Percentiles rank a stretch among this genome's conserved stretches.
phyloP scores from a whole-genome alignment of 2,113 vertebrate genomes.

The Microtus oregoni region DNA sequence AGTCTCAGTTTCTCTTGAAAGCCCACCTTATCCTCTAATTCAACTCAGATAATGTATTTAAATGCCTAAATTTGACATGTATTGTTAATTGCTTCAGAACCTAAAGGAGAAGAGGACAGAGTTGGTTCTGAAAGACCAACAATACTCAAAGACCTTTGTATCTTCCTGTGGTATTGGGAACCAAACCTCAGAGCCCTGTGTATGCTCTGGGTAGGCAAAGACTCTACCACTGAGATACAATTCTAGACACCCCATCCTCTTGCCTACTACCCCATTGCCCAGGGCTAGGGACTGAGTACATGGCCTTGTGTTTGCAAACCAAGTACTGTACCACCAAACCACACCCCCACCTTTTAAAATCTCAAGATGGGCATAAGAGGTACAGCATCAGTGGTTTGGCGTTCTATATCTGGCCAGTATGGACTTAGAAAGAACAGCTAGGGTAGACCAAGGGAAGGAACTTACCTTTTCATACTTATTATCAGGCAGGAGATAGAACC shows the following conservation, averaged over 20 bases:
- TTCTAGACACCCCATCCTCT: not conserved
- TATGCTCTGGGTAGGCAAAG: not conserved
- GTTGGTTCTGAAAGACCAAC: not conserved
- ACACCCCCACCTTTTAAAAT: not conserved
- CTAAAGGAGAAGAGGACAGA: not conserved
- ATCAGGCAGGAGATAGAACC: not conserved
- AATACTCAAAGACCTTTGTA: not conserved
- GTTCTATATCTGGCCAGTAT: not conserved
- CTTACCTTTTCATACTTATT: not conserved
- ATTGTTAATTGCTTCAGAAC: conserved; percentile 8
- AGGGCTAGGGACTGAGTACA: not conserved
- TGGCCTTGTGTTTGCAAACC: not conserved
- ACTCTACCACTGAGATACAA: not conserved
- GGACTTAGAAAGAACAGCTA: not conserved
- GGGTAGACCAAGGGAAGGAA: not conserved
- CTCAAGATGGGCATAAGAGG: not conserved
- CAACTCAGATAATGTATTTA: not conserved
- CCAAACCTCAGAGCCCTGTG: not conserved
- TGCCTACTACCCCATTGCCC: not conserved
- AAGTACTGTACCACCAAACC: not conserved
- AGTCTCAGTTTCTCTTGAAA: not conserved
- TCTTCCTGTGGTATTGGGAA: not conserved
- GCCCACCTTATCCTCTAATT: not conserved
- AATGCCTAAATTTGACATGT: conserved; percentile 7
- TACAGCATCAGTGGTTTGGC: too few species aligned